Percentiles rank a stretch among this genome's conserved stretches.
These are phyloP conservation scores for Electrona antarctica DNA, from an alignment of 2,113 vertebrate species.

Conservation along the genomic window DNA sequence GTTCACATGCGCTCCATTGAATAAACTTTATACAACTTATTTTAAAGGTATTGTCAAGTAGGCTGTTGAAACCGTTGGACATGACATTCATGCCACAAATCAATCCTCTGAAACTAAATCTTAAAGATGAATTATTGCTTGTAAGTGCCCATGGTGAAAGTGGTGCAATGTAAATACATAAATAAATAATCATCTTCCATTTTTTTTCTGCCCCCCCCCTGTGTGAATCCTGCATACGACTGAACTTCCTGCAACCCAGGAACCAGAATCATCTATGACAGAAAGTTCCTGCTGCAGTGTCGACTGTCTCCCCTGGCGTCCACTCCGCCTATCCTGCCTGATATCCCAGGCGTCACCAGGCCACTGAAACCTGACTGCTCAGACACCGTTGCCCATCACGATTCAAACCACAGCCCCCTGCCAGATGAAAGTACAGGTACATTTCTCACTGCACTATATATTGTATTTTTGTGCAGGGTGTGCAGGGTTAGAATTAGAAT, in stretches of 20 bases:
- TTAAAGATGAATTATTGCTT: no score
- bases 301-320: slow-evolving; percentile 89
- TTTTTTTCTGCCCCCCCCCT: background rate
- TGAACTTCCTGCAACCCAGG: slow-evolving; percentile 48
- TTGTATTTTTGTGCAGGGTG: background rate
- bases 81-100: no score
- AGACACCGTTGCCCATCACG: slow-evolving; percentile 62
- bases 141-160: no score
- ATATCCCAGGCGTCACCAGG: slow-evolving; percentile 90
- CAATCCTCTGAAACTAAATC: no score
- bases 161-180: no score
- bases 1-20: no score
- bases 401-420: slow-evolving; percentile 52
- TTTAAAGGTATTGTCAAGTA: no score
- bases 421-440: slow-evolving; percentile 76
- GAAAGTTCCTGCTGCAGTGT: slow-evolving; percentile 93
- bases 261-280: slow-evolving; percentile 91
- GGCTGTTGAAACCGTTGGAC: no score
- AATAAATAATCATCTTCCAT: no score
- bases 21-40: no score
- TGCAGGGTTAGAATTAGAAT: background rate
- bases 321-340: slow-evolving; percentile 87
- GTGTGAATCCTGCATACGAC: background rate
- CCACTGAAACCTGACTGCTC: slow-evolving; percentile 70
- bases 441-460: background rate